phyloP scores from a whole-genome alignment of 2,888 invertebrate species.

The Amphipyra berbera region DNA sequence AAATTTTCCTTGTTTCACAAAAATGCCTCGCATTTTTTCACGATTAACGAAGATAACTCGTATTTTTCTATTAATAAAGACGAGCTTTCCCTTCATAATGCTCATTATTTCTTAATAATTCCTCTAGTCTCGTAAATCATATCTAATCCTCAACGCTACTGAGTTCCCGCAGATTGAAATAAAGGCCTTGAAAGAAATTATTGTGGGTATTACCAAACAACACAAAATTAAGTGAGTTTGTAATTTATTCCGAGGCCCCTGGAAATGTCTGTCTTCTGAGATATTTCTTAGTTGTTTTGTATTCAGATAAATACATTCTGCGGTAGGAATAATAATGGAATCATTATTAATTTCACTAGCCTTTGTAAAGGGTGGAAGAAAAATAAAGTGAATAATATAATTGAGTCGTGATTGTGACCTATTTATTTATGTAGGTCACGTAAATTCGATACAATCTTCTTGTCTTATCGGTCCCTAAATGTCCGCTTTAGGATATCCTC shows the following conservation, averaged over 20 bases:
- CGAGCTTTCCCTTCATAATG: conserved; percentile 46
- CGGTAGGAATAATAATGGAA: conserved; percentile 64
- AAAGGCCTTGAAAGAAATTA: conserved; percentile 75
- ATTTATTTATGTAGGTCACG: conserved; percentile 45
- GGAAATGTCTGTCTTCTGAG: conserved; percentile 66
- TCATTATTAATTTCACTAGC: conserved; percentile 63
- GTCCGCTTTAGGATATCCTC: conserved; percentile 19
- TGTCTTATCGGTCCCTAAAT: conserved; percentile 26
- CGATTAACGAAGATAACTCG: conserved; percentile 34
- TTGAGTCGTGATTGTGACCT: conserved; percentile 34
- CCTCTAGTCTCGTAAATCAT: conserved; percentile 65
- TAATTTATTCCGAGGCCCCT: conserved; percentile 74
- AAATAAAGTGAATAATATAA: conserved; percentile 30
- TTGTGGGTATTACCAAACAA: conserved; percentile 75
- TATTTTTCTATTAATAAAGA: conserved; percentile 54
- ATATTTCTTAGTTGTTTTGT: conserved; percentile 74
- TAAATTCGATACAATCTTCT: conserved; percentile 35
- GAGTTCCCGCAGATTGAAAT: conserved; percentile 69
- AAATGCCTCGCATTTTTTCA: conserved; percentile 32
- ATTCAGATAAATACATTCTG: conserved; percentile 69
- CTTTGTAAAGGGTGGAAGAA: conserved; percentile 35
- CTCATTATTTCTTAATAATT: conserved; percentile 68
- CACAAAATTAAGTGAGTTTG: conserved; percentile 76
- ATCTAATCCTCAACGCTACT: conserved; percentile 64
- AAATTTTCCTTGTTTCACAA: conserved; percentile 14